Percentiles rank a stretch among this genome's conserved stretches.
Conservation (phyloP, 1,140 invertebrate genomes). For the Dreissena polymorpha region DNA sequence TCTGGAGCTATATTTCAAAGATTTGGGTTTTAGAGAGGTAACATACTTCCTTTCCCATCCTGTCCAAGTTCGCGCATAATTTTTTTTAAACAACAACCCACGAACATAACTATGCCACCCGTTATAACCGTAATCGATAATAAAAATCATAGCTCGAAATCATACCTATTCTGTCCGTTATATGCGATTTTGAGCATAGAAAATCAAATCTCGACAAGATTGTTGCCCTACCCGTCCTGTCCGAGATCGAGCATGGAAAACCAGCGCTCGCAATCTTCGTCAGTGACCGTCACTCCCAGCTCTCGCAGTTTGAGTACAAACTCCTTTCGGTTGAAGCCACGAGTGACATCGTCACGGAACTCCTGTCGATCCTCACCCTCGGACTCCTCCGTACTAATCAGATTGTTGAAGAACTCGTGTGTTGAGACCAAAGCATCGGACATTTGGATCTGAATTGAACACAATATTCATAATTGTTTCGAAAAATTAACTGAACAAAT, state of each 20-base stretch:
- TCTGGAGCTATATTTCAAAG: no score
- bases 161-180: no score
- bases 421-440: conserved; percentile 98
- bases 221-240: conserved; percentile 69
- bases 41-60: no score
- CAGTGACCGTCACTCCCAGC: conserved; percentile 78
- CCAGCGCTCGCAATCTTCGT: conserved; percentile 86
- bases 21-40: no score
- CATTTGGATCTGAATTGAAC: conserved; percentile 90
- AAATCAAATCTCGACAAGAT: no score
- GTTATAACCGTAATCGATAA: no score
- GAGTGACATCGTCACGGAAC: conserved; percentile 73
- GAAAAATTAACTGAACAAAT: no score
- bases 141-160: no score
- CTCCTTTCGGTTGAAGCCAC: conserved; percentile 83
- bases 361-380: background rate
- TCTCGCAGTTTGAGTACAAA: conserved; percentile 90
- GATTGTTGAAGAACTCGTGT: conserved; percentile 93
- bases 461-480: background rate
- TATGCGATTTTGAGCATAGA: no score
- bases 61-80: no score
- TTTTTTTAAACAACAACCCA: no score
- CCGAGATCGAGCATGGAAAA: conserved; percentile 81
- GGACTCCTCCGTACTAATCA: conserved; percentile 85
- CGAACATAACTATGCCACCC: no score